phyloP scores from a whole-genome alignment of 2,797 vertebrate genomes.

The Acanthurus leucopareius region DNA sequence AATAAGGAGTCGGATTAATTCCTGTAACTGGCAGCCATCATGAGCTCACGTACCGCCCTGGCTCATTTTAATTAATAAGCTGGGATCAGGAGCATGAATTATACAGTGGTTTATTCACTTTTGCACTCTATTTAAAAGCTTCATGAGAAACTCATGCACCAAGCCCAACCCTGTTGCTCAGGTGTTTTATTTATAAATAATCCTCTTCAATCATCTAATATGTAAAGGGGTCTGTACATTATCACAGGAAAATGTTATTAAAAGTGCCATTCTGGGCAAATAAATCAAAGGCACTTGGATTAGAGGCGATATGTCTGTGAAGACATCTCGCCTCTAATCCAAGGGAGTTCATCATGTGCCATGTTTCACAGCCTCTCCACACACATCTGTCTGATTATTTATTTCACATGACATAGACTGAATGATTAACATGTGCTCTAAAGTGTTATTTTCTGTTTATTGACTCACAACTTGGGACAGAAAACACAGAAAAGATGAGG shows the following conservation, averaged over 20 bases:
- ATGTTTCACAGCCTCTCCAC: constrained; percentile 6
- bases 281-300: too few relatives aligned
- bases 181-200: background rate
- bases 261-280: too few relatives aligned
- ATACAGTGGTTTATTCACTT: constrained; percentile 53
- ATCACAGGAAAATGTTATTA: background rate
- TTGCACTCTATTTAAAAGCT: constrained; percentile 38
- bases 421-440: background rate
- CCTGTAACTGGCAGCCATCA: constrained; percentile 49
- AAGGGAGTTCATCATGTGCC: too few relatives aligned
- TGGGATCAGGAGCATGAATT: constrained; percentile 48
- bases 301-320: too few relatives aligned
- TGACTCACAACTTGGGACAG: background rate
- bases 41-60: constrained; percentile 29
- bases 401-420: background rate
- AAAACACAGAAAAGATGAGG: background rate
- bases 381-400: constrained; percentile 4
- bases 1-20: constrained; percentile 55
- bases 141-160: constrained; percentile 19
- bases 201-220: background rate
- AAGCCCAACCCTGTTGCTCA: background rate
- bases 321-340: too few relatives aligned
- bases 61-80: constrained; percentile 68
- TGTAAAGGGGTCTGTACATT: constrained; percentile 14
- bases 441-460: constrained; percentile 7